Conservation (phyloP, 1,140 invertebrate species). For the Plectus sambesii region DNA sequence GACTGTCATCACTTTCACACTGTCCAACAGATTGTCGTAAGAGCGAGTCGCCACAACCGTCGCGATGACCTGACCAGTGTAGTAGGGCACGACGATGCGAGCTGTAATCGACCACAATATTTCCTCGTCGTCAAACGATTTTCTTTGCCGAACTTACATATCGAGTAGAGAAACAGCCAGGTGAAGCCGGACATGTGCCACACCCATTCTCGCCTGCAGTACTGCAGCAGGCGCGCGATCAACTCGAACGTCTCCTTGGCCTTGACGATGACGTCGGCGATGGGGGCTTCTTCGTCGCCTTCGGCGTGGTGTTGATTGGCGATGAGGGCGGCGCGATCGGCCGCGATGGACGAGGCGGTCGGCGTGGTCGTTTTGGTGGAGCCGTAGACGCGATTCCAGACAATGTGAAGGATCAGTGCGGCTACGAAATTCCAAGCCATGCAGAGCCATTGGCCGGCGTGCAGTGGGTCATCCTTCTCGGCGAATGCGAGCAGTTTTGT, state of each 20-base stretch:
- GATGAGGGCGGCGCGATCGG: neutral
- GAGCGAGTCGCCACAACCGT: conserved; percentile 35
- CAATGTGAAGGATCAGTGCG: conserved; percentile 34
- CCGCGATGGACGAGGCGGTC: neutral
- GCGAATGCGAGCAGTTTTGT: conserved; percentile 42
- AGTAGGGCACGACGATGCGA: conserved; percentile 42
- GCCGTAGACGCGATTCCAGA: conserved; percentile 15
- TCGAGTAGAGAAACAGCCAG: conserved; percentile 32
- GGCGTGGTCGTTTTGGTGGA: neutral
- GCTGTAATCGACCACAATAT: conserved; percentile 25
- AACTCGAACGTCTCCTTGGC: conserved; percentile 25
- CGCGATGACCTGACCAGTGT: conserved; percentile 43
- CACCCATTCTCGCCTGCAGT: conserved; percentile 30
- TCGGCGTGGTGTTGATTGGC: conserved; percentile 3
- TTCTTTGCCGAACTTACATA: conserved; percentile 22
- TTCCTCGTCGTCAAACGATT: neutral
- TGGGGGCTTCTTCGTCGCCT: conserved; percentile 15
- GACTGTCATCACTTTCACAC: conserved; percentile 36
- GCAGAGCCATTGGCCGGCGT: conserved; percentile 40
- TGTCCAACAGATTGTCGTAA: conserved; percentile 31
- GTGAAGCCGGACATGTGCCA: conserved; percentile 34
- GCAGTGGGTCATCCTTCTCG: conserved; percentile 32
- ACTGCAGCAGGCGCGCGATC: conserved; percentile 28
- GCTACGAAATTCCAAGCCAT: conserved; percentile 41
- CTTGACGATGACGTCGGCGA: no score